Evolutionary conservation across 2,888 invertebrate species (phyloP).

Genomic region (Melinopterus prodromus): DNA sequence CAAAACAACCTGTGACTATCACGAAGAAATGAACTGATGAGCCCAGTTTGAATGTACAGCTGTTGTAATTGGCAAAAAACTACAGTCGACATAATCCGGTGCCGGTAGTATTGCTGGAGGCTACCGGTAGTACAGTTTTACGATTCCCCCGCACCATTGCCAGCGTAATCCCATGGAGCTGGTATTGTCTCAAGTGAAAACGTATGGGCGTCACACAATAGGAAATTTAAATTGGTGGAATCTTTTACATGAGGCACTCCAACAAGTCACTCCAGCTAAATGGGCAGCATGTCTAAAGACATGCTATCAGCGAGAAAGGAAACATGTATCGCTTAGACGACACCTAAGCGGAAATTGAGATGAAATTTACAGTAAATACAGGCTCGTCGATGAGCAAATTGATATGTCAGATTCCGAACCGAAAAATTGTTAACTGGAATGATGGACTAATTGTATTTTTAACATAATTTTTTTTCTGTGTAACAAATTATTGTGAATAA

Average conservation of each 20-base stretch:
- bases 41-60: conserved; percentile 42
- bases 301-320: no score
- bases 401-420: no score
- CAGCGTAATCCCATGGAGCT: conserved; percentile 51
- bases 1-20: conserved; percentile 28
- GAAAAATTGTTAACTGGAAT: no score
- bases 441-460: no score
- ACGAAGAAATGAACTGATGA: conserved; percentile 37
- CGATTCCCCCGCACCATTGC: conserved; percentile 51
- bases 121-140: conserved; percentile 47
- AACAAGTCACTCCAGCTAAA: no score
- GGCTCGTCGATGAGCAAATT: no score
- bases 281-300: no score
- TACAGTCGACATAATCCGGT: conserved; percentile 26
- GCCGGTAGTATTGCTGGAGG: conserved; percentile 10
- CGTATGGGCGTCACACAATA: conserved; percentile 34
- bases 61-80: conserved; percentile 41
- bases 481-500: no score
- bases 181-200: conserved; percentile 46
- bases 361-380: no score
- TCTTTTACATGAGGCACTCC: conserved; percentile 24
- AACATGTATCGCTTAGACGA: no score
- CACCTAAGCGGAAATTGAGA: no score
- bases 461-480: no score
- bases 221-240: conserved; percentile 37